Evolutionary conservation across 2,888 invertebrate genomes (phyloP).

Genomic region (Sceliomorpha sp.): DNA sequence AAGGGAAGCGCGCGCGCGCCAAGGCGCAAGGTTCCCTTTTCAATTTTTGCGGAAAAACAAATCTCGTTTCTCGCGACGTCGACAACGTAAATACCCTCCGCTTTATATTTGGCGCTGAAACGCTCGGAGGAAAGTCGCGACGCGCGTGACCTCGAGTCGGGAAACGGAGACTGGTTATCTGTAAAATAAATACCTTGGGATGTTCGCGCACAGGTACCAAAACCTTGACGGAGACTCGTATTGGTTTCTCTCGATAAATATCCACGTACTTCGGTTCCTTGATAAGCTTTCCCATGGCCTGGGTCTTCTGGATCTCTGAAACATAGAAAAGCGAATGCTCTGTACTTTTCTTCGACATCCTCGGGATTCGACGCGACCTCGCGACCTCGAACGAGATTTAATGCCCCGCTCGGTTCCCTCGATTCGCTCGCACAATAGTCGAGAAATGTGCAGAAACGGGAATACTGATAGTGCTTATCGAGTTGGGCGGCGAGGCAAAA

Average conservation of each 20-base stretch:
- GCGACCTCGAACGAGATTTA: conserved; percentile 45
- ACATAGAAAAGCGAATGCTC: conserved; percentile 54
- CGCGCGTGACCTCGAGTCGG: too few relatives aligned
- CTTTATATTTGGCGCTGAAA: too few relatives aligned
- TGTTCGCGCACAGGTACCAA: conserved; percentile 87
- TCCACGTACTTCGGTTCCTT: conserved; percentile 88
- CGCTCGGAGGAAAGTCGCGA: too few relatives aligned
- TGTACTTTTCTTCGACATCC: too few relatives aligned
- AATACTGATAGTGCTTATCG: conserved; percentile 52
- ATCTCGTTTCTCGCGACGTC: too few relatives aligned
- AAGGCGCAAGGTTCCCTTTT: too few relatives aligned
- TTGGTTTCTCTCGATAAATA: conserved; percentile 88
- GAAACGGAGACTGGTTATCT: too few relatives aligned
- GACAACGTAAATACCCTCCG: too few relatives aligned
- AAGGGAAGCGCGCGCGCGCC: too few relatives aligned
- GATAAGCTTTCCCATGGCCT: conserved; percentile 85
- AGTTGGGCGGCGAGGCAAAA: too few relatives aligned
- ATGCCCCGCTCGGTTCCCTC: conserved; percentile 37
- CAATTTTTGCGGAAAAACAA: too few relatives aligned
- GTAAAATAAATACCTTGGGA: conserved; percentile 85
- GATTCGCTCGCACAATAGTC: conserved; percentile 53
- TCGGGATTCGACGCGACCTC: too few relatives aligned
- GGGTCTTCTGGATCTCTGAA: conserved; percentile 89
- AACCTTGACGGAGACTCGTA: conserved; percentile 87
- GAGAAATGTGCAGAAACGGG: conserved; percentile 46